Evolutionary conservation across 2,888 invertebrate genomes (phyloP), one percentile per base, ranked within the genome.

Genomic region (Steinernema scapterisci): DNA sequence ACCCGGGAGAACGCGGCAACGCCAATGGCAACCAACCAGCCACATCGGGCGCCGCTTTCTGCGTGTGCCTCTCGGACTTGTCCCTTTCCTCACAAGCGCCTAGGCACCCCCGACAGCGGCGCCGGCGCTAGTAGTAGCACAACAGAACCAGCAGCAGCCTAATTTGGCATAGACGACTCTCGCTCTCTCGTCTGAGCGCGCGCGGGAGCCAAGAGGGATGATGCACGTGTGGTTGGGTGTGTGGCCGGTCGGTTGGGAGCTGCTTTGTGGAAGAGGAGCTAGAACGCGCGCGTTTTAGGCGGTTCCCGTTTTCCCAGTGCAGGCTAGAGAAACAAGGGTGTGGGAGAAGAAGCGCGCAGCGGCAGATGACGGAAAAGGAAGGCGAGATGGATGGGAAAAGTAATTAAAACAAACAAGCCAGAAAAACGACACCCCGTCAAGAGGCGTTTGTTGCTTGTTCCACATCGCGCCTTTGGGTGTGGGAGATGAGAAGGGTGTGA

Each of bases 131-230:
- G 48, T 16, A 16, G 16, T 16, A 44, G 11, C 54, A 27, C 63
- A 25, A 3, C 54, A 25, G 21, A 9, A 25, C 11, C 51, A 19
- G 11, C 54, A 19, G 54, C 54, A 54, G 63, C 63, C 63, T 63
- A 63, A 63, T 63, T 63, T 63, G 63, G 63, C 63, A 25, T 54
- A 25, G 54, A 31, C 63, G 63, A 63, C 63, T 63, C 63, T 63
- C 63, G 63, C 63, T 63, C 63, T 63, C 63, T 63, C 54, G n/a
- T 13, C 31, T 25, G 16, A 11, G 27, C 63, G 16, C 25, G 9
- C 63, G 45, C 48, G 19, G 7, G 13, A 48, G 48, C 19, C 45
- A 44, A 7, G 13, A 19, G 48, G 2, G 48, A 19, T 2, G 48
- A 48, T 48, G 48, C 19, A n/a, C 16, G 48, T 48, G 48, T n/a